A percentile compares a stretch with the other conserved stretches of the same genome.
Conservation (phyloP, 1,140 invertebrate genomes). For the Drosophila persimilis region DNA sequence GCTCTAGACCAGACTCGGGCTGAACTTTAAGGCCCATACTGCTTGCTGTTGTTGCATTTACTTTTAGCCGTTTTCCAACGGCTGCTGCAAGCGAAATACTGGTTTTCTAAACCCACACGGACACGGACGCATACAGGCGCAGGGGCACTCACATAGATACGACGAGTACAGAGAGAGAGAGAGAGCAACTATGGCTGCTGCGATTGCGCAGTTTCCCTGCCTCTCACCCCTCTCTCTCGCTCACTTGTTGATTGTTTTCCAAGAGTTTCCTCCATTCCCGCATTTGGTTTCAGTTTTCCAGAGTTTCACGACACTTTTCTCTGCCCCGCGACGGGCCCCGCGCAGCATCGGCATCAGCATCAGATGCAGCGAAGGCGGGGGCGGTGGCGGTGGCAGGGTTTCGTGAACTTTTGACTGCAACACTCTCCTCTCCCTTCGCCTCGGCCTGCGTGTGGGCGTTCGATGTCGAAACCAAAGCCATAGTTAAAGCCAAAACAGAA, state of each 20-base stretch:
- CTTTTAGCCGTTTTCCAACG: constrained; percentile 47
- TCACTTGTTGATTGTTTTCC: constrained; percentile 32
- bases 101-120: constrained; percentile 69
- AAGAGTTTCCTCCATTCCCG: constrained; percentile 10
- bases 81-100: constrained; percentile 61
- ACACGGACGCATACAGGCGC: constrained; percentile 13
- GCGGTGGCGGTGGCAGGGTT: background rate
- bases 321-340: too few relatives aligned
- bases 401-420: constrained; percentile 41
- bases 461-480: constrained; percentile 59
- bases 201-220: constrained; percentile 48
- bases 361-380: too few relatives aligned
- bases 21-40: constrained; percentile 65
- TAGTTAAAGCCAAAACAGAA: constrained; percentile 22
- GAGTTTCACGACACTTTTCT: constrained; percentile 43
- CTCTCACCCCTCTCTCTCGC: constrained; percentile 13
- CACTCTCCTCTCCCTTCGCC: constrained; percentile 9
- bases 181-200: constrained; percentile 50
- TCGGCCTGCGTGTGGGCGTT: constrained; percentile 56
- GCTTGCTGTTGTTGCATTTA: constrained; percentile 24
- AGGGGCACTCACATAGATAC: background rate
- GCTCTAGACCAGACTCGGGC: constrained; percentile 22
- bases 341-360: too few relatives aligned
- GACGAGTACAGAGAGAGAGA: constrained; percentile 4
- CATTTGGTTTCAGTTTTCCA: constrained; percentile 28